Evolutionary conservation across 2,888 invertebrate species (phyloP), one percentile per base, ranked within the genome.

Genomic region (Fragum whitleyi): DNA sequence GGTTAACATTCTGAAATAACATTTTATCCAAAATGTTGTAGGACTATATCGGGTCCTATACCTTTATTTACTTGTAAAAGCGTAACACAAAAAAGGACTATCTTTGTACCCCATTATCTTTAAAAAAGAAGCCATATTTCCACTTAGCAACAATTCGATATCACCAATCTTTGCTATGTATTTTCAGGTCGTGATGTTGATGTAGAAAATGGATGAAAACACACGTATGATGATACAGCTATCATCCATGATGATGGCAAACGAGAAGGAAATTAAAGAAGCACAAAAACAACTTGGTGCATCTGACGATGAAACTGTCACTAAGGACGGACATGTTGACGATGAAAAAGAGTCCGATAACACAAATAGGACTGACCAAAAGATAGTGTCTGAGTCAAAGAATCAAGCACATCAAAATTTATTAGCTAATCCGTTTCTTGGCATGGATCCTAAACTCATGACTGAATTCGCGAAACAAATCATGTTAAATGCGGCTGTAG

Each of bases 181-280:
- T 19, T 61, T 36, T 61, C 61, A 28, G 28, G 19, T 5, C 29
- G 32, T 32, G 26, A 6, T 42, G 26, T 9, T 47, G 9, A 36
- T 14, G 16, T 11, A 23, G 36, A 23, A n/a, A 14, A 81, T 85
- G 78, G 87, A 87, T 55, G 85, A 87, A 53, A 87, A 87, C 59
- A 85, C 85, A 29, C 78, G 74, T 47, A 75, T 85, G 73, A 83
- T 85, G 79, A 83, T 87, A 42, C 85, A 87, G 32, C 65, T 87
- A 26, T 85, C 85, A 26, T 83, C 85, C 59, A 79, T 87, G 79
- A 74, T 87, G 75, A 83, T 81, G 81, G 83, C 85, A 72, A 80
- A 83, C 69, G 79, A 83, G 70, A 77, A 76, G 42, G 79, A 79
- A 9, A 74, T 78, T 26, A 36, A 71, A 42, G 79, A 77, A 36